Evolutionary conservation across 2,797 vertebrate species (phyloP), one percentile per base, ranked within the genome.

Genomic region (Pseudomugil gertrudae): DNA sequence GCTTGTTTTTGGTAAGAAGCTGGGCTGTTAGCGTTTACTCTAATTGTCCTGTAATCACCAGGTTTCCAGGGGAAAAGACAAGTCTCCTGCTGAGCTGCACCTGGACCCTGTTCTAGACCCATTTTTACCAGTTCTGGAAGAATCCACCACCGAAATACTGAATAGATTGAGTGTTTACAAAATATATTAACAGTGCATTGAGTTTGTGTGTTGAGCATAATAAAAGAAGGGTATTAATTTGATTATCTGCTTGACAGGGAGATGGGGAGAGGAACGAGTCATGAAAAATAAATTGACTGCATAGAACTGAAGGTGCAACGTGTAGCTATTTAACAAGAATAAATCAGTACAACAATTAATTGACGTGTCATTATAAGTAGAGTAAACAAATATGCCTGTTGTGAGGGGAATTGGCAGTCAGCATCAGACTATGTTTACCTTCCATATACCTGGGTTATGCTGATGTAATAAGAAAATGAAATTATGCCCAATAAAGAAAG

Each of bases 11-110:
- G 53, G 78, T 78, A 81, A 72, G 65, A 59, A 72, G 74, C 74
- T 73, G 52, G 72, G 69, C 89, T 86, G 90, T 67, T 83, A 86
- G 77, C 84, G 85, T 90, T 92, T 90, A 89, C 85, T 79, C 63
- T 87, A 89, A 92, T 89, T 89, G 85, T 85, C 66, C 76, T 43
- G 86, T 79, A 89, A 91, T 91, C 83, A 80, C 58, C 4, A 24
- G 74, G 56, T 84, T 87, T 89, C 64, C 64, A 9, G 69, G 54
- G 69, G 43, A n/a, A 73, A 48, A 74, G 59, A 65, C 64, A 40
- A 23, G 21, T 65, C 59, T 62, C 86, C 74, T 1, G 45, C 73
- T 2, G 71, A 61, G 79, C 57, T 75, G 86, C 90, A 92, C 85
- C 89, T 90, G 90, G 86, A 85, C 76, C 63, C 66, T 36, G 48